phyloP scores from a whole-genome alignment of 2,888 invertebrate genomes.

The Melanophora roralis region DNA sequence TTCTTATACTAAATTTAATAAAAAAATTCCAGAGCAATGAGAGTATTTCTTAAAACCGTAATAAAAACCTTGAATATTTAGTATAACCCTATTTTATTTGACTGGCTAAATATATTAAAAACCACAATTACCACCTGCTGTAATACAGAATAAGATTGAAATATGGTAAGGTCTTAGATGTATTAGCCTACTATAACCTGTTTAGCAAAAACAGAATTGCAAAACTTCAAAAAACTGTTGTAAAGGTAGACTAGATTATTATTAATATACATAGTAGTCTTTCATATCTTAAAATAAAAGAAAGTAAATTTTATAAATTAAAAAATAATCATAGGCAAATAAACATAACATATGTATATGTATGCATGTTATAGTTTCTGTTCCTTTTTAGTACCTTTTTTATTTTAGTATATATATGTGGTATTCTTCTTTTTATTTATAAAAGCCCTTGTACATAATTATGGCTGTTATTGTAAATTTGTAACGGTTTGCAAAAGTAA shows the following conservation, averaged over 20 bases:
- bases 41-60: too few species aligned
- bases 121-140: not conserved
- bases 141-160: not conserved
- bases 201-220: too few species aligned
- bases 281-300: not conserved
- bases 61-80: too few species aligned
- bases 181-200: slow-evolving; percentile 12
- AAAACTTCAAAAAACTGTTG: too few species aligned
- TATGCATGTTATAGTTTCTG: not conserved
- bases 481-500: slow-evolving; percentile 9
- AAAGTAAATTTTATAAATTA: not conserved
- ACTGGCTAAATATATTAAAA: not conserved
- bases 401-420: too few species aligned
- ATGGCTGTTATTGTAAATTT: slow-evolving; percentile 47
- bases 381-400: too few species aligned
- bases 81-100: too few species aligned
- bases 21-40: too few species aligned
- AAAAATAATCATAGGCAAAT: not conserved
- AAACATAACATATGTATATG: not conserved
- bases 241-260: too few species aligned
- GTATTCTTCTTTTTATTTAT: not conserved
- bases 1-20: too few species aligned
- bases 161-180: slow-evolving; percentile 9
- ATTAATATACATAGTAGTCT: too few species aligned
- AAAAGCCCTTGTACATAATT: slow-evolving; percentile 51